phyloP scores from a whole-genome alignment of 2,888 invertebrate genomes.

The Cremastinae sp. region DNA sequence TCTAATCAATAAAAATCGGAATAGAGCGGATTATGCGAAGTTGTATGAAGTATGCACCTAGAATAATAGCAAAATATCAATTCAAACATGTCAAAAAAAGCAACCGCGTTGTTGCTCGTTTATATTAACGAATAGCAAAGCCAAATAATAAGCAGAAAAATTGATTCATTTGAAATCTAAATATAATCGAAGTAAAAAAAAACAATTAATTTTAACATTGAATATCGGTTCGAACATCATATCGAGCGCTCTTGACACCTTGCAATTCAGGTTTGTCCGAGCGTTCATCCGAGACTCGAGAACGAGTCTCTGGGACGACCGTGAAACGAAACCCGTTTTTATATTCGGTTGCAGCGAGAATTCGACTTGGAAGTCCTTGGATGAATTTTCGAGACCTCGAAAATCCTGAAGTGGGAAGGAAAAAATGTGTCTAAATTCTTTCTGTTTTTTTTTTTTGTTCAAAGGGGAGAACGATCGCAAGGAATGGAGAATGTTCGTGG shows the following conservation, averaged over 20 bases:
- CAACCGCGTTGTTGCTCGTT: no score
- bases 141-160: no score
- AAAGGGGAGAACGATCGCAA: no score
- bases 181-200: no score
- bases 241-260: constrained; percentile 19
- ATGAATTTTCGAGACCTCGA: background rate
- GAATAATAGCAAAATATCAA: no score
- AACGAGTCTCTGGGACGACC: constrained; percentile 14
- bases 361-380: no score
- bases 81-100: no score
- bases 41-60: no score
- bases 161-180: no score
- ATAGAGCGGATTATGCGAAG: no score
- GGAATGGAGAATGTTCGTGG: constrained; percentile 28
- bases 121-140: no score
- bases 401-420: background rate
- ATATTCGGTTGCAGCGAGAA: background rate
- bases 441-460: background rate
- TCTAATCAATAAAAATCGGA: no score
- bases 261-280: constrained; percentile 13
- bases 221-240: background rate
- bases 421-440: background rate
- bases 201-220: background rate
- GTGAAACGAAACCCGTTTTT: constrained; percentile 20
- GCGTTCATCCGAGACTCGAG: background rate